Conservation (phyloP, 1,140 invertebrate genomes). For the Dufourea novaeangliae region DNA sequence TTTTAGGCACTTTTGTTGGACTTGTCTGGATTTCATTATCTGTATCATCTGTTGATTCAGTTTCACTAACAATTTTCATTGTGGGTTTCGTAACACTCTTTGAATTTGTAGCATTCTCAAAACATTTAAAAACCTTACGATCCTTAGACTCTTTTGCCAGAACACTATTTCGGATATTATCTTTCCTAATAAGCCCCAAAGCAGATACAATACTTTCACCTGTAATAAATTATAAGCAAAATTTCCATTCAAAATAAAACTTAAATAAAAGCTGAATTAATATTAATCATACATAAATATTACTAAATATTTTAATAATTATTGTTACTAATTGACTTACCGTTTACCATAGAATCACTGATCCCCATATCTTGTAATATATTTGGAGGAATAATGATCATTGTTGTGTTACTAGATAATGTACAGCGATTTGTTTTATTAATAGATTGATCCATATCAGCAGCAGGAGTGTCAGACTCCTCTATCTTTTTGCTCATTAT, state of each 20-base stretch:
- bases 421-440: background rate
- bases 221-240: background rate
- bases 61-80: slow-evolving; percentile 1
- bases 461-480: background rate
- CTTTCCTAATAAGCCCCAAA: background rate
- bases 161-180: background rate
- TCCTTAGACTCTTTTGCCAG: background rate
- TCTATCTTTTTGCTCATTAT: slow-evolving; percentile 31
- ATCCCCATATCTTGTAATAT: slow-evolving; percentile 34
- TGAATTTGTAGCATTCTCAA: background rate
- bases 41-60: background rate
- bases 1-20: slow-evolving; percentile 29
- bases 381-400: slow-evolving; percentile 13
- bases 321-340: slow-evolving; percentile 25
- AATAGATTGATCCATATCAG: background rate
- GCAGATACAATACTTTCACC: background rate
- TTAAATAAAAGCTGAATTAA: background rate
- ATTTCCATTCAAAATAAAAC: background rate
- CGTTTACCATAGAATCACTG: slow-evolving; percentile 8
- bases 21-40: background rate
- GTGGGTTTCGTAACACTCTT: slow-evolving; percentile 1
- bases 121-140: background rate
- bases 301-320: background rate
- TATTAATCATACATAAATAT: background rate
- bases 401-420: background rate